Percentiles rank a stretch among this genome's conserved stretches.
Conservation (phyloP, 2,797 vertebrate genomes). For the Toxotes lorentzi region DNA sequence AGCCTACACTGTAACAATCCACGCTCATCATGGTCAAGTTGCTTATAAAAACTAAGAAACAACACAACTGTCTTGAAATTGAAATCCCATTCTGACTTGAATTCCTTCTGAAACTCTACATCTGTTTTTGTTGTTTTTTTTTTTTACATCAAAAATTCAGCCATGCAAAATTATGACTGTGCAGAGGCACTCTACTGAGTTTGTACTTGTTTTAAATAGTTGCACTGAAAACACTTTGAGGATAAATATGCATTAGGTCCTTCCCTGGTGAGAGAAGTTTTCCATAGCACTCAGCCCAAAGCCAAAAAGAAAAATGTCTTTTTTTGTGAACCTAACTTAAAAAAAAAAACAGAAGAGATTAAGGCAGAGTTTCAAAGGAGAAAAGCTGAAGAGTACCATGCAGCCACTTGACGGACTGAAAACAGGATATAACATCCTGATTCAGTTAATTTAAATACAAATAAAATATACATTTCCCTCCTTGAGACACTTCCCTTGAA, state of each 20-base stretch:
- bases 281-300: neutral
- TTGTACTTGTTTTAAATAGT: neutral
- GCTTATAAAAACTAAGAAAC: no score
- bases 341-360: neutral
- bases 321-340: neutral
- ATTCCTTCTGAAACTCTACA: neutral
- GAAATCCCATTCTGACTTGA: neutral
- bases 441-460: neutral
- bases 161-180: neutral
- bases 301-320: neutral
- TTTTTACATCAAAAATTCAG: neutral
- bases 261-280: neutral
- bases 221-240: neutral
- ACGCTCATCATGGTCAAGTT: no score
- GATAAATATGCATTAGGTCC: neutral
- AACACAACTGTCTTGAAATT: neutral
- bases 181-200: neutral
- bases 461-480: neutral
- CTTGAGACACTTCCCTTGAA: neutral
- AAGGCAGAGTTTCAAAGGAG: neutral
- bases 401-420: constrained; percentile 4
- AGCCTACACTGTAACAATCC: neutral
- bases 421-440: neutral
- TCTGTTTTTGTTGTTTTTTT: neutral
- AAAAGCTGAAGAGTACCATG: neutral